These are phyloP conservation scores for Nilaparvata lugens DNA, from an alignment of 1,140 invertebrate species.

Conservation along the genomic window DNA sequence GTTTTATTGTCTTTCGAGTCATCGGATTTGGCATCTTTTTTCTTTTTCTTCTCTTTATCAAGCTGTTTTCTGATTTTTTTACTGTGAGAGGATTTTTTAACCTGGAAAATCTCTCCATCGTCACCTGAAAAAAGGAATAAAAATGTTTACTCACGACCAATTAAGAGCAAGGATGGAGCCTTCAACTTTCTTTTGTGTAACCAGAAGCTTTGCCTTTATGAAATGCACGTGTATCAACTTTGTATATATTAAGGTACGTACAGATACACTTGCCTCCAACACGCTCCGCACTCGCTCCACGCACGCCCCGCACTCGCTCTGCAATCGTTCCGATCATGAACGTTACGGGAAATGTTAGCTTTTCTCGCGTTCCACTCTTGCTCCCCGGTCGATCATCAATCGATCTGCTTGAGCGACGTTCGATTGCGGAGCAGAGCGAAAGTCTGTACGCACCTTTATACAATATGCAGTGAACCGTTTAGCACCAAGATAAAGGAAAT, in stretches of 20 bases:
- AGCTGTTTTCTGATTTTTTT: constrained; percentile 78
- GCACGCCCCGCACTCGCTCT: too few species aligned
- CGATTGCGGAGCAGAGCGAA: too few species aligned
- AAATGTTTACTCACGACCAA: not conserved
- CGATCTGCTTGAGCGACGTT: too few species aligned
- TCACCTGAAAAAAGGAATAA: constrained; percentile 43
- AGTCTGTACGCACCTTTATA: too few species aligned
- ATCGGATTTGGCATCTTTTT: constrained; percentile 40
- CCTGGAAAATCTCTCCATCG: constrained; percentile 83
- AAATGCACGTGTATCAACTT: not conserved
- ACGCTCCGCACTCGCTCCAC: too few species aligned
- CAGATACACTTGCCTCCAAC: too few species aligned
- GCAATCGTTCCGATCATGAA: too few species aligned
- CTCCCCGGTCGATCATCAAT: too few species aligned
- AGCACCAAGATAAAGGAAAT: too few species aligned
- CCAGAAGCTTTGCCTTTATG: not conserved
- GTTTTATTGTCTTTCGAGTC: constrained; percentile 1
- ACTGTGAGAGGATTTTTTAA: constrained; percentile 90
- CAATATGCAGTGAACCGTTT: too few species aligned
- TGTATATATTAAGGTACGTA: not conserved
- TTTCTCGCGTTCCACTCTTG: too few species aligned
- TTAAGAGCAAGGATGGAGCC: not conserved
- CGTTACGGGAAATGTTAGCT: too few species aligned
- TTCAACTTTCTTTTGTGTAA: not conserved
- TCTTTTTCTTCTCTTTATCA: constrained; percentile 63